Evolutionary conservation across 1,140 invertebrate genomes (phyloP).

Genomic region (Bombus huntii): DNA sequence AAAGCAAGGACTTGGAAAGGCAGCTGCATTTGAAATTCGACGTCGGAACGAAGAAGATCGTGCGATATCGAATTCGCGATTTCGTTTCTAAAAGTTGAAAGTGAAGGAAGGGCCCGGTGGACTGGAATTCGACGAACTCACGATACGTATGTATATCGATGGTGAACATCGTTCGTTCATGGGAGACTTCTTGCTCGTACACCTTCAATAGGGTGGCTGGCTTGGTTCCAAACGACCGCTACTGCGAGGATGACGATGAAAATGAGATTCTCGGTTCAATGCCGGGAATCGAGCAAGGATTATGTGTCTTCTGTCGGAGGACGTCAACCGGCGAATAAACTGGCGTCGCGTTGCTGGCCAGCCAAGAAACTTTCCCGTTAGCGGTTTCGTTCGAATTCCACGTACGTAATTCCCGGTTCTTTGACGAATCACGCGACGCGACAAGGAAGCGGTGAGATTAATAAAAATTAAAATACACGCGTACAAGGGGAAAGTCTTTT

Average conservation of each 20-base stretch:
- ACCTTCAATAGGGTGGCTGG: constrained; percentile 51
- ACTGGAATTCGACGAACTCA: not conserved
- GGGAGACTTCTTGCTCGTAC: constrained; percentile 7
- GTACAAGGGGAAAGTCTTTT: too few species aligned
- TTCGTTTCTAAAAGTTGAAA: not conserved
- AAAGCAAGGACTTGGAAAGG: not conserved
- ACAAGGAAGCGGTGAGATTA: too few species aligned
- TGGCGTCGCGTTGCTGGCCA: not conserved
- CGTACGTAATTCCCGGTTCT: not conserved
- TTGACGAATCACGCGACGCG: too few species aligned
- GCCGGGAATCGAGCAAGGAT: constrained; percentile 9
- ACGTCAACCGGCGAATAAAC: constrained; percentile 28
- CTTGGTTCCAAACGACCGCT: constrained; percentile 53
- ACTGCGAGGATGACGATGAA: constrained; percentile 38
- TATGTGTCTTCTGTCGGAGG: constrained; percentile 29
- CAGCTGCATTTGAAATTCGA: not conserved
- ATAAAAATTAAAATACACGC: too few species aligned
- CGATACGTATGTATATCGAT: constrained; percentile 1
- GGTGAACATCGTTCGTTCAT: constrained; percentile 19
- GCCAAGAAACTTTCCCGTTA: not conserved
- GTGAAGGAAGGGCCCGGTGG: not conserved
- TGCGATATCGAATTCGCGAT: not conserved
- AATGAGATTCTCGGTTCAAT: constrained; percentile 54
- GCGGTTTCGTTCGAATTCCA: not conserved
- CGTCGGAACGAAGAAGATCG: not conserved